Percentiles rank a stretch among this genome's conserved stretches.
These are phyloP conservation scores for Calephelis nemesis DNA, from an alignment of 1,140 invertebrate species.

Conservation along the genomic window DNA sequence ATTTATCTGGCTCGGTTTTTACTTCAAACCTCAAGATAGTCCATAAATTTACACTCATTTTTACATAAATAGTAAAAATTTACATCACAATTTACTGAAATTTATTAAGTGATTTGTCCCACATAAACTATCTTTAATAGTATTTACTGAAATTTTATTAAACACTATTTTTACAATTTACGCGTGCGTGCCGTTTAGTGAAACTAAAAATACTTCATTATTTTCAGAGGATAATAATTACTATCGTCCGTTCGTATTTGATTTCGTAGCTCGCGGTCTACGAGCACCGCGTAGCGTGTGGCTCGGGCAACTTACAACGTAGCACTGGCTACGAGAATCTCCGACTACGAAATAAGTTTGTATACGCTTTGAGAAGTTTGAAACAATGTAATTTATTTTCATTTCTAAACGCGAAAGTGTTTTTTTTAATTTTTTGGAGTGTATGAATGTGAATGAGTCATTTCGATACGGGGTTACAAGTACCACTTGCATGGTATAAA, in stretches of 20 bases:
- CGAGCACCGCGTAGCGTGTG: not conserved
- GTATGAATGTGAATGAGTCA: too few species aligned
- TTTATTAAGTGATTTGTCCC: too few species aligned
- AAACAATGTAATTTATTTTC: not conserved
- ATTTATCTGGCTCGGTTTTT: conserved; percentile 2
- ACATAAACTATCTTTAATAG: not conserved
- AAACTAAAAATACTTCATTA: not conserved
- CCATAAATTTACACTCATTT: conserved; percentile 5
- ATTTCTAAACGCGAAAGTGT: too few species aligned
- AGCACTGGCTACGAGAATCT: conserved; percentile 14
- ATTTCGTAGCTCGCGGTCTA: conserved; percentile 6
- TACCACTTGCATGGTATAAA: too few species aligned
- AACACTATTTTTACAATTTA: not conserved
- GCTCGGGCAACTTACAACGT: not conserved
- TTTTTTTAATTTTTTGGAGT: too few species aligned
- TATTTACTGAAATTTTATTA: not conserved
- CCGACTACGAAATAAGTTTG: conserved; percentile 9
- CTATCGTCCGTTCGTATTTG: not conserved
- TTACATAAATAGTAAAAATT: not conserved
- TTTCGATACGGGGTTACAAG: too few species aligned
- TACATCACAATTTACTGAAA: not conserved
- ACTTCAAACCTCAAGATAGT: not conserved
- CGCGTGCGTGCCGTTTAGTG: not conserved
- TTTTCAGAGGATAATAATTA: not conserved
- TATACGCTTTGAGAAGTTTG: not conserved